Conservation (phyloP, 30 jellyfish, hydroid and myxozoan genomes). For the Aurelia sp. region DNA sequence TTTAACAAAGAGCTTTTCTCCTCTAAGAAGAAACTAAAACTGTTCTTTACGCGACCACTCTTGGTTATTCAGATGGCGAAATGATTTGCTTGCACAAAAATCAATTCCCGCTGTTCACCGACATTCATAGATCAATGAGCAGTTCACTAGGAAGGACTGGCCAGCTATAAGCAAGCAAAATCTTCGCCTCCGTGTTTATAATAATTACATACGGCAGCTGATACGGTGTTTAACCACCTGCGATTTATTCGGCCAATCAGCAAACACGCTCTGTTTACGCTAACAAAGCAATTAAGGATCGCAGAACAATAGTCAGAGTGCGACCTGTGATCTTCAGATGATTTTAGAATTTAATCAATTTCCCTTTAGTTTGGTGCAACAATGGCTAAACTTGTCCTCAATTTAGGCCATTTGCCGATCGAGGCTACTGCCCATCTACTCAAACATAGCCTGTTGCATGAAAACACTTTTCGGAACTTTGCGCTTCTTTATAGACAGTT, state of each 20-base stretch:
- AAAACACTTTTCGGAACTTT: too few species aligned
- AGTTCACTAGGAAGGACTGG: conserved; percentile 59
- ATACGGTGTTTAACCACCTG: conserved; percentile 94
- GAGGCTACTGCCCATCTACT: too few species aligned
- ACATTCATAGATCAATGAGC: conserved; percentile 50
- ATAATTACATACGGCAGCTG: conserved; percentile 92
- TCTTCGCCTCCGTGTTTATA: conserved; percentile 77
- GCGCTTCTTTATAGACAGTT: too few species aligned
- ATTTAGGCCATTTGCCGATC: not conserved
- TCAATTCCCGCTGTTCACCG: conserved; percentile 67
- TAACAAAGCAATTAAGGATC: conserved; percentile 90
- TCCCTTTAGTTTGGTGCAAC: conserved; percentile 11
- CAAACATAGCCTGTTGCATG: too few species aligned
- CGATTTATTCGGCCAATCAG: conserved; percentile 84
- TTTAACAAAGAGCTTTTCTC: too few species aligned
- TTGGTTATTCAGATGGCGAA: not conserved
- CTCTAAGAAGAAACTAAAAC: too few species aligned
- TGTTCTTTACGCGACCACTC: not conserved
- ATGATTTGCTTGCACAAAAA: conserved; percentile 14
- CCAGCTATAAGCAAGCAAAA: conserved; percentile 72
- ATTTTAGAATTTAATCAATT: conserved; percentile 65
- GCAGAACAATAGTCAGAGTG: conserved; percentile 64
- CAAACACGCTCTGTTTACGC: conserved; percentile 83
- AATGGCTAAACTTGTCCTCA: not conserved
- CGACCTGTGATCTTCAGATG: conserved; percentile 68